Evolutionary conservation across 2,113 vertebrate genomes (phyloP).

Genomic region (Candoia aspera): DNA sequence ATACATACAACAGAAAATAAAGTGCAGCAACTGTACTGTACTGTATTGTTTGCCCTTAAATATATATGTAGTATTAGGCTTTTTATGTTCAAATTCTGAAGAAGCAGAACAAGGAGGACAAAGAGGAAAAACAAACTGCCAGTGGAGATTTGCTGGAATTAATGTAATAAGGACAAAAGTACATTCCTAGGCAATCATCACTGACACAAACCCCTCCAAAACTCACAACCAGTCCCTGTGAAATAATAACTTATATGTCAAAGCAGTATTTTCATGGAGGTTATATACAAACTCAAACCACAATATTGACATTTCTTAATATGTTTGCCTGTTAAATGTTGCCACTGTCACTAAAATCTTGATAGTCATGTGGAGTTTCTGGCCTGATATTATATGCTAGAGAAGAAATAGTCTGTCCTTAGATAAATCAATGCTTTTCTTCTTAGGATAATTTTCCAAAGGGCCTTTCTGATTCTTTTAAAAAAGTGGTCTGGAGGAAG

Average conservation of each 20-base stretch:
- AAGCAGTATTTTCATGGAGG: constrained; percentile 43
- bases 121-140: constrained; percentile 40
- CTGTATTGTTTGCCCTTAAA: background rate
- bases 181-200: constrained; percentile 34
- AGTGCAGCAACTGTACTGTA: background rate
- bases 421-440: background rate
- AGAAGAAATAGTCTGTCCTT: background rate
- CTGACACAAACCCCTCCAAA: constrained; percentile 43
- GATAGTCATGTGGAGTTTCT: background rate
- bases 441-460: background rate
- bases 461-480: background rate
- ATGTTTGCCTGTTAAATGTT: background rate
- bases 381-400: background rate
- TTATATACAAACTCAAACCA: constrained; percentile 6
- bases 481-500: background rate
- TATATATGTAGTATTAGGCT: constrained; percentile 25
- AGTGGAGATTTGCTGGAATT: constrained; percentile 21
- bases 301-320: constrained; percentile 27
- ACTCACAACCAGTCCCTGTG: constrained; percentile 10
- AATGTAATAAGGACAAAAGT: constrained; percentile 22
- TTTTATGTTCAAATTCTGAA: constrained; percentile 41
- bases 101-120: background rate
- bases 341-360: background rate
- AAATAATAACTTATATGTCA: constrained; percentile 13
- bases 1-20: background rate